phyloP scores from a whole-genome alignment of 2,113 vertebrate species.

The Climacteris rufus region DNA sequence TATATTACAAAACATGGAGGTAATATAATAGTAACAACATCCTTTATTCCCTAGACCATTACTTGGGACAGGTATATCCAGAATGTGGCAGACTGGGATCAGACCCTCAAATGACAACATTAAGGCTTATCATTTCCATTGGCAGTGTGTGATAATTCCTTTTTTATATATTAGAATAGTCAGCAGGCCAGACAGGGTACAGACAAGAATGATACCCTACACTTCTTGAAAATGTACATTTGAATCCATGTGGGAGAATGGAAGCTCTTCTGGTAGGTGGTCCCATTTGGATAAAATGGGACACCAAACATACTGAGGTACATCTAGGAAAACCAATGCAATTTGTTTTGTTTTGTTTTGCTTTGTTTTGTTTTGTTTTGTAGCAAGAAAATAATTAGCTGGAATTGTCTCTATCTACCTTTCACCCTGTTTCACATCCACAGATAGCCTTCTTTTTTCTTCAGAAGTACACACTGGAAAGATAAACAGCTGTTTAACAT shows the following conservation, averaged over 20 bases:
- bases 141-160: neutral
- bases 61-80: neutral
- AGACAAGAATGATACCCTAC: neutral
- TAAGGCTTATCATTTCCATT: neutral
- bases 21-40: neutral
- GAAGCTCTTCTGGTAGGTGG: neutral
- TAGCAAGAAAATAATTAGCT: neutral
- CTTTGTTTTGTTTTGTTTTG: neutral
- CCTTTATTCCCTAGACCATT: neutral
- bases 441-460: neutral
- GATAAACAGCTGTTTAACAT: neutral
- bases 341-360: neutral
- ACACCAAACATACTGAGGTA: neutral
- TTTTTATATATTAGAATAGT: neutral
- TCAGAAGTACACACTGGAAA: neutral
- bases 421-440: neutral
- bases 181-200: neutral
- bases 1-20: neutral
- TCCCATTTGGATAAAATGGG: neutral
- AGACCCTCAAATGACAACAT: neutral
- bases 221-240: neutral
- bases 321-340: neutral
- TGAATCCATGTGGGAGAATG: neutral
- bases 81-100: neutral
- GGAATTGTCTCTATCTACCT: neutral